These are phyloP conservation scores for Gephyroberyx darwinii DNA, from an alignment of 2,797 vertebrate species.

Conservation along the genomic window DNA sequence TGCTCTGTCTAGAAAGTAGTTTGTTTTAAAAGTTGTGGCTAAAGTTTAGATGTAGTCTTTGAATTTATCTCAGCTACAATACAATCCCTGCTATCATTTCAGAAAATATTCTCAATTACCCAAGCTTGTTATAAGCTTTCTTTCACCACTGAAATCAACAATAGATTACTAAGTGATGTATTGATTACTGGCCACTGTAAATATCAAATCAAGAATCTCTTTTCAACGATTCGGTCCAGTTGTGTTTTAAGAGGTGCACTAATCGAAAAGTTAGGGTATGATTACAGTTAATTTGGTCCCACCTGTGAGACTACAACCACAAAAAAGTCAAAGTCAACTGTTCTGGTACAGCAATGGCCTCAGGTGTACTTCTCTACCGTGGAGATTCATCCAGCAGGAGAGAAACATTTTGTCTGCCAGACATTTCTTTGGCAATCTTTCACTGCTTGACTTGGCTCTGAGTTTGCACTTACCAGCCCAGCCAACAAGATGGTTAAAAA, in stretches of 20 bases:
- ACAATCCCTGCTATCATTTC: too few relatives aligned
- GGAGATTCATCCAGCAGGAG: slow-evolving; percentile 77
- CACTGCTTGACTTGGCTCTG: slow-evolving; percentile 75
- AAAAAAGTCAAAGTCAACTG: slow-evolving; percentile 69
- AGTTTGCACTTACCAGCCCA: slow-evolving; percentile 54
- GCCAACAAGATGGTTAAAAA: slow-evolving; percentile 78
- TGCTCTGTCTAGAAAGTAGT: slow-evolving; percentile 31
- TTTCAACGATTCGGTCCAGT: slow-evolving; percentile 21
- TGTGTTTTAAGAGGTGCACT: slow-evolving; percentile 30
- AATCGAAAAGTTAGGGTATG: slow-evolving; percentile 51
- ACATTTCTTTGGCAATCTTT: slow-evolving; percentile 81
- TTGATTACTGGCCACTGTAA: neutral
- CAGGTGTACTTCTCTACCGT: slow-evolving; percentile 76
- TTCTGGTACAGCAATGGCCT: slow-evolving; percentile 77
- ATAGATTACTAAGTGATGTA: too few relatives aligned
- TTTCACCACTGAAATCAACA: neutral
- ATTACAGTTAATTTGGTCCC: slow-evolving; percentile 70
- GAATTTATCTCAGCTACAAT: too few relatives aligned
- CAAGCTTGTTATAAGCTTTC: neutral
- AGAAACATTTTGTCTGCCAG: slow-evolving; percentile 74
- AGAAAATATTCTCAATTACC: neutral
- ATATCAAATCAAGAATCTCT: slow-evolving; percentile 15
- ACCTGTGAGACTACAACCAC: slow-evolving; percentile 61
- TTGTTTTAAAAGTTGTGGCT: neutral
- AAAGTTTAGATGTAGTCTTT: neutral